Base-by-base conservation (phyloP, 1,140 invertebrate species). In the Drosophila grimshawi region DNA sequence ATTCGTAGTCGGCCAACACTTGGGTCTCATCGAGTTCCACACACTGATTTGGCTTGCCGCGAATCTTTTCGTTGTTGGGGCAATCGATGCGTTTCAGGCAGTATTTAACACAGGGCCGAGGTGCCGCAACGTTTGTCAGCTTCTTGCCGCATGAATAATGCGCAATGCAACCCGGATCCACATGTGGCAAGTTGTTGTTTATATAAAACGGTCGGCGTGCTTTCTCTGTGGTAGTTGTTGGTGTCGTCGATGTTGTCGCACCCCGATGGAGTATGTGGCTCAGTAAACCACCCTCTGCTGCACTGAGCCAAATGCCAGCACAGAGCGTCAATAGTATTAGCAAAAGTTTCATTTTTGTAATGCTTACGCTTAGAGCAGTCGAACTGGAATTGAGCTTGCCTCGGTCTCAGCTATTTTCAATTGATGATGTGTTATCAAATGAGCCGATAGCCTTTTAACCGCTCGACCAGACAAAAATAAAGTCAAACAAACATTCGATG, bases 1-100 rank as follows among this genome's bases (percentile, higher is more conserved):
- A 51, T 10, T 76, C 61, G 43, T 67, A 63, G 45, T 76, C 70
- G 0, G 48, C 64, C 33, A 67, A 43, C 6, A 90, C 86, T 35
- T 64, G 60, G 29, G 30, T 48, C 53, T 83, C 82, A 37, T 91
- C 83, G 11, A 91, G 60, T 62, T 90, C 82, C 5, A 88, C 73
- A 30, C 90, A 91, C 32, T 90, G 73, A 33, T 67, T 69, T 8
- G 82, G 39, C 41, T 78, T 69, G 30, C 70, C 90, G 3, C 57
- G 61, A 4, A 59, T 66, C 43, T 68, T 78, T 11, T 41, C 43
- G 33, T 72, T 73, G 39, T 85, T 72, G 48, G 83, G 80, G 27
- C 90, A 92, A n/a, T 77, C 75, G 30, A 86, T 77, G 29, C 57
- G 60, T 30, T 86, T 85, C 19, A 92, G 78, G 71, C 90, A 92